Evolutionary conservation across 2,888 invertebrate genomes (phyloP), one percentile per base, ranked within the genome.

Genomic region (Torymus texanus): DNA sequence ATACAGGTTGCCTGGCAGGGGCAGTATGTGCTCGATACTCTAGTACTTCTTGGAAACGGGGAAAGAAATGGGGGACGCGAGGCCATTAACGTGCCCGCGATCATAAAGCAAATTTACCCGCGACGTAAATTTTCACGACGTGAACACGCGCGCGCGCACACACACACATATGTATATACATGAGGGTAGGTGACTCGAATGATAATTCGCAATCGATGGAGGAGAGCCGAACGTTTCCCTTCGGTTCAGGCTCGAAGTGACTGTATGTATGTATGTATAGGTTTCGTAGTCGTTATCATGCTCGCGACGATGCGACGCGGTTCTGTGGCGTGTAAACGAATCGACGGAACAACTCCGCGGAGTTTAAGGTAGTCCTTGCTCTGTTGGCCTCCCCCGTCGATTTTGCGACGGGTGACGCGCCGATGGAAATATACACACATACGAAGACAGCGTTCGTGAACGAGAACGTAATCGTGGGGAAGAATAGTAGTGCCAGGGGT

Each of bases 121-220:
- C 75, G 61, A 68, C 67, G 68, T 75, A 53, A 75, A 41, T 41
- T 41, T 41, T 41, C 41, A 41, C 41, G 41, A 41, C 41, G 41
- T 2, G 21, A 21, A 21, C 21, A 2, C 21, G 21, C 21, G 21
- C 21, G 21, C 2, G 21, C 21, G 1, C 21, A 21, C 41, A 41
- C 41, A 41, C 41, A 41, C 41, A 41, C 41, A 41, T 8, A 41
- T 8, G 1, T 41, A 41, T 41, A 41, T 41, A 41, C 41, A 8
- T 41, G 41, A 4, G 8, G 8, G 41, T 41, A 41, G 41, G 41
- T 41, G 41, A 41, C 41, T 41, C 51, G 63, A 62, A 65, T 24
- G 53, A 75, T 75, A 75, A 75, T 75, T 75, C 75, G 61, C 29
- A 61, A 75, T 75, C 75, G 75, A 75, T 75, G 68, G 61, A 75